A percentile compares a stretch with the other conserved stretches of the same genome.
phyloP scores from a whole-genome alignment of 2,113 vertebrate genomes.

The Nibea coibor region DNA sequence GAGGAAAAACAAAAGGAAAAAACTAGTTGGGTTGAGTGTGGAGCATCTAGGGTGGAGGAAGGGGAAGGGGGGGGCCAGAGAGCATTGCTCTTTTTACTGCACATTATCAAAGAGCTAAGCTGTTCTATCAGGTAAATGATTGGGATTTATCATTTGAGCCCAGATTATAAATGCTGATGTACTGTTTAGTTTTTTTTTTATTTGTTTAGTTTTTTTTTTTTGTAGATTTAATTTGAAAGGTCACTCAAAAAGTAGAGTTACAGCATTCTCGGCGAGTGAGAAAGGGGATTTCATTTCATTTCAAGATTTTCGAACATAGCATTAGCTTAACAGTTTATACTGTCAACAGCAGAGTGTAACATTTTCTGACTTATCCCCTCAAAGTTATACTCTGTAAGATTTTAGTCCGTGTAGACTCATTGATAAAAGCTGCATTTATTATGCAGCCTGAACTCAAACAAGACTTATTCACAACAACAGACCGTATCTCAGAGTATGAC shows the following conservation, averaged over 20 bases:
- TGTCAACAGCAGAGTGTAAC: conserved; percentile 60
- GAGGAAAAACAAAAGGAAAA: conserved; percentile 68
- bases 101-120: conserved; percentile 78
- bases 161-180: conserved; percentile 67
- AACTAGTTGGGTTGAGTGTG: conserved; percentile 81
- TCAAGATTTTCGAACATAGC: conserved; percentile 36
- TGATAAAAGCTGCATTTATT: conserved; percentile 10
- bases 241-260: conserved; percentile 65
- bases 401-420: conserved; percentile 44
- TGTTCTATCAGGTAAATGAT: conserved; percentile 72
- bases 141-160: conserved; percentile 69
- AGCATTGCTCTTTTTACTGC: conserved; percentile 80
- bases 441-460: conserved; percentile 4
- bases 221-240: conserved; percentile 50
- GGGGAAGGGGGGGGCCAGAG: conserved; percentile 70
- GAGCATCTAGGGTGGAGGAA: conserved; percentile 74
- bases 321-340: conserved; percentile 41
- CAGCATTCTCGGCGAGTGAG: conserved; percentile 69
- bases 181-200: conserved; percentile 19
- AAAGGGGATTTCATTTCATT: conserved; percentile 69
- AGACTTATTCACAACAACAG: conserved; percentile 28
- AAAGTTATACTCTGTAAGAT: conserved; percentile 80
- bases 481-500: conserved; percentile 78
- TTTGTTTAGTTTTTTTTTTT: conserved; percentile 1
- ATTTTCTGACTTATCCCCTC: conserved; percentile 74